Conservation (phyloP, 2,797 vertebrate species). For the Bufotes viridis region DNA sequence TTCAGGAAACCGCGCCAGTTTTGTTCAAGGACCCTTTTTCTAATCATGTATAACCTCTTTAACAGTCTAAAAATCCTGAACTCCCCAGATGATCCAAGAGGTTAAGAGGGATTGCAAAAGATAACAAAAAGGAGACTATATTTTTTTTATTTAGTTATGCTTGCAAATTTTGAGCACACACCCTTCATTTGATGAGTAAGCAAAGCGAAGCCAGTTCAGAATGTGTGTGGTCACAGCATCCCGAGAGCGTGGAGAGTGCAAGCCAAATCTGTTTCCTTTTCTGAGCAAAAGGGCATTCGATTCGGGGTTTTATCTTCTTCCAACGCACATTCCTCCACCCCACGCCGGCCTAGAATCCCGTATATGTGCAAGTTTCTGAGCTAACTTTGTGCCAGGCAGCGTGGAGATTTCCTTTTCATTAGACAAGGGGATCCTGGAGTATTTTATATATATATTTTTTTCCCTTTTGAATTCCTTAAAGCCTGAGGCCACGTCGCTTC, state of each 20-base stretch:
- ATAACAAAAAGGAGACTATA: too few species aligned
- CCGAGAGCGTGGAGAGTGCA: slow-evolving; percentile 6
- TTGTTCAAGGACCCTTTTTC: too few species aligned
- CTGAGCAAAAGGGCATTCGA: slow-evolving; percentile 43
- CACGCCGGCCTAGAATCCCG: slow-evolving; percentile 21
- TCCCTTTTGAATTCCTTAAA: not conserved
- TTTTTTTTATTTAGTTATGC: not conserved
- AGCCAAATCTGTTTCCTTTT: slow-evolving; percentile 57
- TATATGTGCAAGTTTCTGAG: slow-evolving; percentile 48
- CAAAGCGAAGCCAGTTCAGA: slow-evolving; percentile 9
- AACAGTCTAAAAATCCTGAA: not conserved
- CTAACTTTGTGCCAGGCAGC: slow-evolving; percentile 4
- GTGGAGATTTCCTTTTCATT: slow-evolving; percentile 34
- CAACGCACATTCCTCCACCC: slow-evolving; percentile 59
- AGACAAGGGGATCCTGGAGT: not conserved
- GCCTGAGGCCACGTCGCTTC: not conserved
- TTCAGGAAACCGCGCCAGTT: too few species aligned
- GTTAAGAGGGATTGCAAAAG: too few species aligned
- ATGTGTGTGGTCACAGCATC: slow-evolving; percentile 57
- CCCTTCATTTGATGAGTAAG: slow-evolving; percentile 51
- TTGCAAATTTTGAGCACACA: slow-evolving; percentile 27
- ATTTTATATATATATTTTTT: not conserved
- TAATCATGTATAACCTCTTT: too few species aligned
- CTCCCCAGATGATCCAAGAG: not conserved
- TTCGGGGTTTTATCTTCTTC: slow-evolving; percentile 52